Percentiles rank a stretch among this genome's conserved stretches.
Evolutionary conservation across 2,113 vertebrate species (phyloP).

Genomic region (Syrrhaptes paradoxus): DNA sequence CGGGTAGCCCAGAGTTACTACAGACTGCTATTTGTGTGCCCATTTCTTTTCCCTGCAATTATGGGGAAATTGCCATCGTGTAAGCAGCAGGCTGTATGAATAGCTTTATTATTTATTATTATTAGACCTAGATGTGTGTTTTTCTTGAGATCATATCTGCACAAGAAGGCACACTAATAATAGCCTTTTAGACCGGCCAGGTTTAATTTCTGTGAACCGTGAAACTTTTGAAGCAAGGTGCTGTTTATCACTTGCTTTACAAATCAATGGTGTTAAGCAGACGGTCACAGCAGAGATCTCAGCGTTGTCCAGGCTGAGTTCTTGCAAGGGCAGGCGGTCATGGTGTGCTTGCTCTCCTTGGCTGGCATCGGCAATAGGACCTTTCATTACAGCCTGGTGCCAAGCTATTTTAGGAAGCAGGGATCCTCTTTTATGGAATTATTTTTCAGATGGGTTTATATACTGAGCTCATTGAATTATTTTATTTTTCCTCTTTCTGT

Average conservation of each 20-base stretch:
- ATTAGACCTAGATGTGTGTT: slow-evolving; percentile 54
- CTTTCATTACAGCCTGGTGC: slow-evolving; percentile 5
- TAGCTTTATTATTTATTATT: slow-evolving; percentile 66
- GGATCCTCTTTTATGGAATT: slow-evolving; percentile 26
- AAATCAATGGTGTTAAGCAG: not conserved
- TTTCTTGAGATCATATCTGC: slow-evolving; percentile 61
- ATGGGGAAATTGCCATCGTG: slow-evolving; percentile 30
- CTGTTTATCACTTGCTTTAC: slow-evolving; percentile 4
- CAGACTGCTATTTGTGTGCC: slow-evolving; percentile 41
- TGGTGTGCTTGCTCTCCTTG: not conserved
- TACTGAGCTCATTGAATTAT: not conserved
- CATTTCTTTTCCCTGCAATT: slow-evolving; percentile 44
- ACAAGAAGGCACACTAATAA: slow-evolving; percentile 49
- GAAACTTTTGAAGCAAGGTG: slow-evolving; percentile 33
- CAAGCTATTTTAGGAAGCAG: not conserved
- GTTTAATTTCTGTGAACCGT: slow-evolving; percentile 10
- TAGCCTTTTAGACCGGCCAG: not conserved
- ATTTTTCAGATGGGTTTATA: not conserved
- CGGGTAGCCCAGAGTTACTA: slow-evolving; percentile 1
- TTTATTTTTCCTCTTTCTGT: not conserved
- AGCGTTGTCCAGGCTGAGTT: not conserved
- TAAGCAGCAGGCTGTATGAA: slow-evolving; percentile 55
- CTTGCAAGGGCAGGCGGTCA: not conserved
- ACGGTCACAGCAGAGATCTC: not conserved
- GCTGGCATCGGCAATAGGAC: not conserved